phyloP scores from a whole-genome alignment of 2,113 vertebrate genomes.

The Athene cunicularia region DNA sequence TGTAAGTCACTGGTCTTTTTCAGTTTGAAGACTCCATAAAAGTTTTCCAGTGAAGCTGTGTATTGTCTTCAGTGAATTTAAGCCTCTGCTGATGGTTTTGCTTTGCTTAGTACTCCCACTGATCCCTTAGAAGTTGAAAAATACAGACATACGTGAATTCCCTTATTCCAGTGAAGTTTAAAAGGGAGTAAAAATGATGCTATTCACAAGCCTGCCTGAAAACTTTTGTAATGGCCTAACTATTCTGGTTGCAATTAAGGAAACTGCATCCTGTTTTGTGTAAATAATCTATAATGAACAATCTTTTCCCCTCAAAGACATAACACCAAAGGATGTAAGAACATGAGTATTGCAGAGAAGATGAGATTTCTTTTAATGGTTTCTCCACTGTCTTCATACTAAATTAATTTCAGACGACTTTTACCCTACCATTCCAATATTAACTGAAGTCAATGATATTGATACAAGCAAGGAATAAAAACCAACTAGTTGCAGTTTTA shows the following conservation, averaged over 20 bases:
- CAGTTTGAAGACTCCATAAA: slow-evolving; percentile 21
- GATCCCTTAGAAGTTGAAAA: slow-evolving; percentile 15
- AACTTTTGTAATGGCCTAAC: not conserved
- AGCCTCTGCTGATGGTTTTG: not conserved
- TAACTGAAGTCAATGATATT: not conserved
- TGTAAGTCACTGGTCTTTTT: not conserved
- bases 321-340: not conserved
- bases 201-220: not conserved
- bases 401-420: not conserved
- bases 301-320: not conserved
- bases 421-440: not conserved
- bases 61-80: not conserved
- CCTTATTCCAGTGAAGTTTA: not conserved
- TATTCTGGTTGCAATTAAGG: not conserved
- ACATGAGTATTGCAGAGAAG: not conserved
- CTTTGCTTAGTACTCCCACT: not conserved
- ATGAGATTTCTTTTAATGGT: not conserved
- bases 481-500: not conserved
- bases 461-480: not conserved
- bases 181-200: not conserved
- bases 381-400: not conserved
- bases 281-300: not conserved
- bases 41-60: not conserved
- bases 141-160: not conserved
- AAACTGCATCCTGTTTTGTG: not conserved